Percentiles rank a stretch among this genome's conserved stretches.
Conservation (phyloP, 2,113 vertebrate genomes). For the Neodon shergylaensis region DNA sequence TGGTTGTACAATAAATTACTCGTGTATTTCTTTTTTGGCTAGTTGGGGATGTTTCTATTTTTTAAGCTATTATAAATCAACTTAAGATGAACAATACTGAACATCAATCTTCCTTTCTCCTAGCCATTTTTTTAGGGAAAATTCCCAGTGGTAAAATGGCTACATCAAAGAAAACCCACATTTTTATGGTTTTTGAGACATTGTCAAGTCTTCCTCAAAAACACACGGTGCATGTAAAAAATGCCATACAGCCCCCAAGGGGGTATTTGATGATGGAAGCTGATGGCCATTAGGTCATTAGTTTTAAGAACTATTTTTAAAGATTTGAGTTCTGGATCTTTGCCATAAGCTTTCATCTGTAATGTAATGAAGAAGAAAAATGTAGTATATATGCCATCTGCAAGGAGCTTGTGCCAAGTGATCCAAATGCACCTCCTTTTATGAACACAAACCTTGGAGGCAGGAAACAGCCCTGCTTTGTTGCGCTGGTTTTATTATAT, state of each 20-base stretch:
- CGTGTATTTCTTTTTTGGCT: background rate
- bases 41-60: conserved; percentile 33
- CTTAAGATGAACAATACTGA: conserved; percentile 17
- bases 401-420: conserved; percentile 25
- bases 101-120: conserved; percentile 32
- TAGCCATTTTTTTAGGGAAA: conserved; percentile 3
- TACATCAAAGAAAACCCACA: conserved; percentile 43
- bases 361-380: conserved; percentile 51
- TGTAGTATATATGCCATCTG: conserved; percentile 33
- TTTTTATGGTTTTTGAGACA: conserved; percentile 48
- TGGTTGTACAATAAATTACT: conserved; percentile 12
- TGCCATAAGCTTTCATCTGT: conserved; percentile 5
- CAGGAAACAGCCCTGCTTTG: background rate
- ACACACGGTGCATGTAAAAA: background rate
- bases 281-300: conserved; percentile 9
- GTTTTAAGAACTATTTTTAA: conserved; percentile 52
- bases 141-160: conserved; percentile 27
- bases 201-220: background rate
- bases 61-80: conserved; percentile 56
- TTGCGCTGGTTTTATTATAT: background rate
- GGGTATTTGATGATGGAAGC: background rate
- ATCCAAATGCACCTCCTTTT: conserved; percentile 1
- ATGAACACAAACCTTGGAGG: conserved; percentile 26
- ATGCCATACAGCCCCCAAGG: background rate
- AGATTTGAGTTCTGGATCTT: conserved; percentile 14